Evolutionary conservation across 2,888 invertebrate genomes (phyloP).

Genomic region (Ectobius pallidus): DNA sequence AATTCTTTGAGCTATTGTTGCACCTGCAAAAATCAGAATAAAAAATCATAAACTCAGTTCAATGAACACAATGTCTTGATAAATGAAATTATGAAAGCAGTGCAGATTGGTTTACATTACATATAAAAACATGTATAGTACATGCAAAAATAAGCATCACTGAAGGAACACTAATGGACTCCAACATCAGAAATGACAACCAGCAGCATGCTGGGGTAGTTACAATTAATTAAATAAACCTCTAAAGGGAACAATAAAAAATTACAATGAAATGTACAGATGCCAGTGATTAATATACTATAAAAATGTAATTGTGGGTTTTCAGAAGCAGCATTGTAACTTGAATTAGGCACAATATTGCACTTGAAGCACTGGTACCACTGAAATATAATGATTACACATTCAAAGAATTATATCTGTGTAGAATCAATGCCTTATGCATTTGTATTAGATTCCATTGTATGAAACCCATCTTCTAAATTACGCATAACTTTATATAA

Average conservation of each 20-base stretch:
- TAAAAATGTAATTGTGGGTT: no score
- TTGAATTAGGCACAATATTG: no score
- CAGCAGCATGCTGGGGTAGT: not conserved
- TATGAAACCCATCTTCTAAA: no score
- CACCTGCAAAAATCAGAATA: constrained; percentile 5
- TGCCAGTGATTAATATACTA: not conserved
- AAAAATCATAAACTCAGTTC: not conserved
- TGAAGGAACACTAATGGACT: not conserved
- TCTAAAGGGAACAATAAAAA: no score
- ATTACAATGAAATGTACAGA: not conserved
- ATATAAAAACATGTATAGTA: not conserved
- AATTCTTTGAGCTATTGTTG: no score
- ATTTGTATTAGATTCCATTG: no score
- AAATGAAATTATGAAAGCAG: not conserved
- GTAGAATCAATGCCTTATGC: no score
- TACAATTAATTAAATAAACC: not conserved
- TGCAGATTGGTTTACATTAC: not conserved
- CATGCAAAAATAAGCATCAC: not conserved
- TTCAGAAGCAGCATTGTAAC: no score
- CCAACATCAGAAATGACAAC: constrained; percentile 8
- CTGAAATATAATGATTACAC: no score
- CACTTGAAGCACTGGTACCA: no score
- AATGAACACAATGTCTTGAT: not conserved
- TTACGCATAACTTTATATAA: no score
- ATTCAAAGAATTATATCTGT: no score